A percentile compares a stretch with the other conserved stretches of the same genome.
phyloP scores from a whole-genome alignment of 1,140 invertebrate species.

The Sycophaga agraensis region DNA sequence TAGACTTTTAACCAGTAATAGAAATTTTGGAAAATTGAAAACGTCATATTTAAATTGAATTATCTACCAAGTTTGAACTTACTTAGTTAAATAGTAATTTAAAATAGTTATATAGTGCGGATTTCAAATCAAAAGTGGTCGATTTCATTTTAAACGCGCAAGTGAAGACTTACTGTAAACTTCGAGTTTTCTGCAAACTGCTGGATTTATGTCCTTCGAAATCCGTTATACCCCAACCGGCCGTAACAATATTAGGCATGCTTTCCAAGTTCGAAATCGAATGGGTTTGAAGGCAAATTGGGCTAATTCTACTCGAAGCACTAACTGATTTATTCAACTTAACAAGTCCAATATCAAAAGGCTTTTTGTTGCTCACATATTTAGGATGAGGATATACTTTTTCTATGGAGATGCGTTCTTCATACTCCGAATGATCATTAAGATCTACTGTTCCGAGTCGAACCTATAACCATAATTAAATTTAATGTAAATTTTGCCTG shows the following conservation, averaged over 20 bases:
- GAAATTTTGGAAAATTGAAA: too few relatives aligned
- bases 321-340: conserved; percentile 44
- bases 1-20: too few relatives aligned
- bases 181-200: conserved; percentile 41
- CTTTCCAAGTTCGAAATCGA: conserved; percentile 36
- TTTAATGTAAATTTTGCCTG: too few relatives aligned
- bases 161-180: conserved; percentile 39
- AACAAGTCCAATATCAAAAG: conserved; percentile 60
- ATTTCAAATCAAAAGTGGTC: too few relatives aligned
- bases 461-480: conserved; percentile 41
- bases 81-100: too few relatives aligned
- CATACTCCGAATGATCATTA: conserved; percentile 14
- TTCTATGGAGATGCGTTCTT: conserved; percentile 41
- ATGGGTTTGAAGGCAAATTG: conserved; percentile 53
- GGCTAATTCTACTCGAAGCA: conserved; percentile 43
- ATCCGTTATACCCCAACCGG: conserved; percentile 48
- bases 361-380: conserved; percentile 48
- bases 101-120: too few relatives aligned
- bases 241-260: conserved; percentile 39
- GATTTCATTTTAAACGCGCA: too few relatives aligned
- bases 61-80: too few relatives aligned
- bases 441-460: conserved; percentile 48
- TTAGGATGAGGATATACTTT: conserved; percentile 48
- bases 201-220: conserved; percentile 26
- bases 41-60: too few relatives aligned